Conservation (phyloP, 2,113 vertebrate species). For the Chaetorhynchus papuensis region DNA sequence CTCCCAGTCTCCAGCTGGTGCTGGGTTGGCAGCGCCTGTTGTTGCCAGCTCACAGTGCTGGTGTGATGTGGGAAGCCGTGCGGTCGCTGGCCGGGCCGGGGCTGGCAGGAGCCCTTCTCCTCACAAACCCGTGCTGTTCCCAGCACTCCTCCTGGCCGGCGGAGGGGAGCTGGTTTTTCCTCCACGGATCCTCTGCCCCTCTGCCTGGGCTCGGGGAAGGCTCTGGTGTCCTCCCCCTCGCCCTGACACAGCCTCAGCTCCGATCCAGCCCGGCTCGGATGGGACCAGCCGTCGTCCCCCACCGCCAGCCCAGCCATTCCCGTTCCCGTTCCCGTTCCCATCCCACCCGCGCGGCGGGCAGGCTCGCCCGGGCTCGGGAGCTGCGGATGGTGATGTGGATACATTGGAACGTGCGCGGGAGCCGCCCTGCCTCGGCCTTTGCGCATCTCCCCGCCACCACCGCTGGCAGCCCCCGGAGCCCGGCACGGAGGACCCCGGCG, state of each 20-base stretch:
- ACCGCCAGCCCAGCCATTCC: background rate
- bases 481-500: background rate
- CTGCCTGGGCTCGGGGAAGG: background rate
- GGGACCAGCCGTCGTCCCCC: background rate
- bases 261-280: background rate
- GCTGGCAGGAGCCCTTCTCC: background rate
- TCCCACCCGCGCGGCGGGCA: background rate
- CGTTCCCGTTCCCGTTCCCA: background rate
- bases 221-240: background rate
- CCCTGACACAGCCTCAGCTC: background rate
- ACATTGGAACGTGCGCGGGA: conserved; percentile 62
- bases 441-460: background rate
- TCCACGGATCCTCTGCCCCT: background rate
- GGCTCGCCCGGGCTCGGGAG: conserved; percentile 8
- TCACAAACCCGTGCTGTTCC: background rate
- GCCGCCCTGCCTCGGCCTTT: conserved; percentile 29
- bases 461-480: background rate
- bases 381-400: conserved; percentile 45
- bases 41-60: background rate
- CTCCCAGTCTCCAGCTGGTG: background rate
- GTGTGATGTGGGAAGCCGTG: background rate
- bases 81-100: background rate
- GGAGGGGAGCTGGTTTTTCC: background rate
- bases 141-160: background rate
- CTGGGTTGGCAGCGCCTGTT: background rate